phyloP scores from a whole-genome alignment of 2,797 vertebrate species.

The Crocidura indochinensis region DNA sequence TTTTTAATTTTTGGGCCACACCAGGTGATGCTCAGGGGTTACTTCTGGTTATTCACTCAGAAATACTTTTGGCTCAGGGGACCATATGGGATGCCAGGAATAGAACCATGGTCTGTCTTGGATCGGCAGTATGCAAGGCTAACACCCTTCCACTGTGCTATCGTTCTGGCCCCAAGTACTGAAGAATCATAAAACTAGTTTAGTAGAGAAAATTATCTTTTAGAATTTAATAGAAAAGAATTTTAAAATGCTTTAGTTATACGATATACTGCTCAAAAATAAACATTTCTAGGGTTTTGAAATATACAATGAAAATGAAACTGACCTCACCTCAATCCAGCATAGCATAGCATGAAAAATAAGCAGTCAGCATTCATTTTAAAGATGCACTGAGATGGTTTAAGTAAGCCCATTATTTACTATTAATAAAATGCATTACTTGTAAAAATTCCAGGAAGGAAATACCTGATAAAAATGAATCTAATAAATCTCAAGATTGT shows the following conservation, averaged over 20 bases:
- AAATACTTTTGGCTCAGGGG: no score
- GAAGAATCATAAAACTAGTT: background rate
- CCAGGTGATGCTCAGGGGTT: no score
- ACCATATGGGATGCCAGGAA: no score
- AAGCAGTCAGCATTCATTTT: background rate
- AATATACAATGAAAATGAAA: background rate
- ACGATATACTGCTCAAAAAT: background rate
- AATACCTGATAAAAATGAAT: slow-evolving; percentile 49
- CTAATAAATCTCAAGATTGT: slow-evolving; percentile 69
- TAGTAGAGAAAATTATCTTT: background rate
- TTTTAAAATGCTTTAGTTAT: background rate
- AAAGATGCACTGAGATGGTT: background rate
- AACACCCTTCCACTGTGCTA: no score
- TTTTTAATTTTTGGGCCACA: no score
- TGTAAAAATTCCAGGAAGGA: slow-evolving; percentile 51
- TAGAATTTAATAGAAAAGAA: background rate
- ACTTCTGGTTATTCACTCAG: no score
- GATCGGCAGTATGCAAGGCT: no score
- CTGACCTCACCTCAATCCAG: background rate
- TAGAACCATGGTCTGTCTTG: no score
- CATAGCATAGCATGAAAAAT: background rate
- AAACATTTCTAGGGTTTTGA: no score
- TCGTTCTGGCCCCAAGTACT: background rate
- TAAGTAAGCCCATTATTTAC: slow-evolving; percentile 8
- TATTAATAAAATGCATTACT: slow-evolving; percentile 28